Conservation (phyloP, 2,797 vertebrate genomes). For the Phoxinus dragarum region DNA sequence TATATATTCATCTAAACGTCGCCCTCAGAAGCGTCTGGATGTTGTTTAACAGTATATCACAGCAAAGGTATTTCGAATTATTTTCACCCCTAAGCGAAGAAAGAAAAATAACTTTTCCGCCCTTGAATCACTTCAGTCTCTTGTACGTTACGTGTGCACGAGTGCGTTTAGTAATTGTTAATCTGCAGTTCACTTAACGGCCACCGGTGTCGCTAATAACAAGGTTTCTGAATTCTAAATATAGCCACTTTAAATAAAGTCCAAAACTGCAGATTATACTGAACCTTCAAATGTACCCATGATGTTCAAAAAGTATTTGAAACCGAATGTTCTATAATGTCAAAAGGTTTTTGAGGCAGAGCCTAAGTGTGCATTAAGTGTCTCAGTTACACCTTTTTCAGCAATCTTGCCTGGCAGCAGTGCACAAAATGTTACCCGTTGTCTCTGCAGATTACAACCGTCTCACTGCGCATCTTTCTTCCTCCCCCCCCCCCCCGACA, state of each 20-base stretch:
- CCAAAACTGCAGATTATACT: neutral
- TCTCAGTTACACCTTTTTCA: neutral
- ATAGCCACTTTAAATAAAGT: neutral
- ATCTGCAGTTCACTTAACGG: neutral
- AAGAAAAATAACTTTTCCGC: too few species aligned
- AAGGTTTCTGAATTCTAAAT: neutral
- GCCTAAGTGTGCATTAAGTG: constrained; percentile 2
- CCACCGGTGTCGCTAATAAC: neutral
- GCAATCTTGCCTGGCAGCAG: constrained; percentile 5
- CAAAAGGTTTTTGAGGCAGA: constrained; percentile 16
- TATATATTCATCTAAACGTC: too few species aligned
- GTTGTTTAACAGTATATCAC: too few species aligned
- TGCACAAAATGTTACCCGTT: constrained; percentile 2
- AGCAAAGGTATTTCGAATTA: too few species aligned
- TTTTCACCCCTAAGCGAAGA: too few species aligned
- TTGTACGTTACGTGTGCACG: too few species aligned
- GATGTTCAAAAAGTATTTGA: neutral
- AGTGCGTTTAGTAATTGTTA: neutral
- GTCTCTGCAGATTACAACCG: neutral
- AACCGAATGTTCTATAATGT: neutral
- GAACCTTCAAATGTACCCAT: neutral
- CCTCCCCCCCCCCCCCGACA: neutral
- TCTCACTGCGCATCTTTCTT: neutral
- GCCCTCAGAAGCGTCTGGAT: too few species aligned
- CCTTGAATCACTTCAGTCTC: too few species aligned